Percentiles rank a stretch among this genome's conserved stretches.
These are phyloP conservation scores for Aphelenchoides besseyi DNA, from an alignment of 1,140 invertebrate genomes.

Conservation along the genomic window DNA sequence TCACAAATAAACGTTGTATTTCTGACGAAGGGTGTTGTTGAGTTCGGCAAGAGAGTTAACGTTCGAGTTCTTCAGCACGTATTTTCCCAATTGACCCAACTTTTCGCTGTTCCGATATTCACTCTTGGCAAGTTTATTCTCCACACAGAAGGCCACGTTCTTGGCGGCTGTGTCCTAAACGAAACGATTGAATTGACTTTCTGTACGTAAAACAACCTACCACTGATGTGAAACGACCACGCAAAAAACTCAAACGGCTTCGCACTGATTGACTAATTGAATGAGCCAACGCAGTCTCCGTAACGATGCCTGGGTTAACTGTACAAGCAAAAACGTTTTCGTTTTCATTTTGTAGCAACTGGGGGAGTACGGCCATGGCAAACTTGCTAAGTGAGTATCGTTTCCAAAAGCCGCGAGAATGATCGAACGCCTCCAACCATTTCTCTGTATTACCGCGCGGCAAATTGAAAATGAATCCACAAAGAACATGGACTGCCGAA, in stretches of 20 bases:
- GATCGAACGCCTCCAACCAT: constrained; percentile 34
- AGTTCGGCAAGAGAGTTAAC: constrained; percentile 16
- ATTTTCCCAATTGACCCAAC: constrained; percentile 17
- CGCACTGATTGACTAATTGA: constrained; percentile 2
- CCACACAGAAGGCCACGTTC: constrained; percentile 30
- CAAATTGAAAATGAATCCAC: background rate
- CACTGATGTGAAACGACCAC: constrained; percentile 16
- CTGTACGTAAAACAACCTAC: background rate
- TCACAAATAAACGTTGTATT: background rate
- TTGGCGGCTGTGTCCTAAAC: constrained; percentile 25
- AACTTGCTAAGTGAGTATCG: constrained; percentile 37
- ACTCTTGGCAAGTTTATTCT: constrained; percentile 18
- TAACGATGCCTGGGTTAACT: constrained; percentile 29
- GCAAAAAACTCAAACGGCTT: constrained; percentile 30
- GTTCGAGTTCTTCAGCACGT: constrained; percentile 20
- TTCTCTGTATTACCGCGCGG: constrained; percentile 4
- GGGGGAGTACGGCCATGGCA: constrained; percentile 35
- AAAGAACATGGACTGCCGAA: constrained; percentile 23
- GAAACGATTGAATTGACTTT: background rate
- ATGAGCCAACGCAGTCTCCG: constrained; percentile 29
- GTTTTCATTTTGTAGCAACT: constrained; percentile 16
- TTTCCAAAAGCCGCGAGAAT: constrained; percentile 23
- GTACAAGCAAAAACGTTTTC: constrained; percentile 26
- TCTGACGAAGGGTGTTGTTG: background rate
- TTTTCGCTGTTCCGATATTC: constrained; percentile 23